Evolutionary conservation across 2,113 vertebrate genomes (phyloP).

Genomic region (Nipponia nippon): DNA sequence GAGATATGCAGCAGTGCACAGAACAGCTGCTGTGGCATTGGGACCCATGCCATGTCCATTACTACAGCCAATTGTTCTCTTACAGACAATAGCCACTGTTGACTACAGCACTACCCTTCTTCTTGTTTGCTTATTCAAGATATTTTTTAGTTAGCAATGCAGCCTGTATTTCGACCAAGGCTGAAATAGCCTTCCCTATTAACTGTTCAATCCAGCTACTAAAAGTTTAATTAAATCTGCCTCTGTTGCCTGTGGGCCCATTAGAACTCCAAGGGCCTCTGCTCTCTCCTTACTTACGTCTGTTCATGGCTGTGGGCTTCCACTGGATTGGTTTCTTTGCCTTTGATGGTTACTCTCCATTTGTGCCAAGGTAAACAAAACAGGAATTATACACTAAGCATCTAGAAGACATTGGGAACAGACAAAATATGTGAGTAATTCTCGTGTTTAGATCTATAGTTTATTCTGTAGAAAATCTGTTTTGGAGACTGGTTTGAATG

Average conservation of each 20-base stretch:
- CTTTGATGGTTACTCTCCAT: neutral
- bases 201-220: neutral
- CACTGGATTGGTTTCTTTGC: neutral
- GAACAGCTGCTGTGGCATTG: neutral
- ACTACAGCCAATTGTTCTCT: neutral
- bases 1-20: neutral
- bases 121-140: neutral
- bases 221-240: neutral
- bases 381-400: neutral
- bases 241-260: neutral
- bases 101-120: neutral
- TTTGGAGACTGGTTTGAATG: neutral
- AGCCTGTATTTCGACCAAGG: neutral
- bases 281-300: neutral
- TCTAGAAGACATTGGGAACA: neutral
- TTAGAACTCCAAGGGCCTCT: neutral
- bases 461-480: neutral
- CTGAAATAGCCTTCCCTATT: neutral
- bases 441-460: neutral
- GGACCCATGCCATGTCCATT: neutral
- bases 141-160: neutral
- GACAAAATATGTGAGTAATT: neutral
- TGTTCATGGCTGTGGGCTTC: neutral
- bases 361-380: neutral
- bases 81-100: neutral